Conservation (phyloP, 2,113 vertebrate species). For the Prolemur simus region DNA sequence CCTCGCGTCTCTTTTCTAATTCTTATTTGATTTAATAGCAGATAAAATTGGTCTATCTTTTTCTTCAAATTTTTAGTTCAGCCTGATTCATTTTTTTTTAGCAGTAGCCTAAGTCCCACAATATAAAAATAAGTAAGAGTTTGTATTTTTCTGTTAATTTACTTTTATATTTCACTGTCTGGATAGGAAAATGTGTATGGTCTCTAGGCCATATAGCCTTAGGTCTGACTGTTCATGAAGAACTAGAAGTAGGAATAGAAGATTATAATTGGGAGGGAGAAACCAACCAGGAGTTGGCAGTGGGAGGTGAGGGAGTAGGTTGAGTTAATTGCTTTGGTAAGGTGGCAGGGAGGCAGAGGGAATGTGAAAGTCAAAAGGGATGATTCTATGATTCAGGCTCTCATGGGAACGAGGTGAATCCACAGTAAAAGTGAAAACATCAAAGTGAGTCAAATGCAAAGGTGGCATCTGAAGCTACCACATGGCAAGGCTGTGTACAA, state of each 20-base stretch:
- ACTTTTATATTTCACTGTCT: neutral
- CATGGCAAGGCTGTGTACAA: neutral
- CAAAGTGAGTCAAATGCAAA: neutral
- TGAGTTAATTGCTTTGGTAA: neutral
- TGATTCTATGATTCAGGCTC: neutral
- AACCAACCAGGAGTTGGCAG: neutral
- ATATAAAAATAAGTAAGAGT: neutral
- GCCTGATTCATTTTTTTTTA: neutral
- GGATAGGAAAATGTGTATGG: neutral
- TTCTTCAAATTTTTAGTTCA: neutral
- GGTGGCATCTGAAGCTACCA: neutral
- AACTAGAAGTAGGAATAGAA: neutral
- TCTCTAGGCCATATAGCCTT: neutral
- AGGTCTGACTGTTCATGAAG: neutral
- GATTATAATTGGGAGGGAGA: neutral
- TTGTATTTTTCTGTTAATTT: neutral
- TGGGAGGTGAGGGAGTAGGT: too few relatives aligned
- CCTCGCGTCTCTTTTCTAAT: neutral
- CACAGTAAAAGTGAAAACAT: neutral
- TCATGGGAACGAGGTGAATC: neutral
- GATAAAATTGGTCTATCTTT: neutral
- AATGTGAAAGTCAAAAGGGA: neutral
- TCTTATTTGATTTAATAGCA: constrained; percentile 15
- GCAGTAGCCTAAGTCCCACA: neutral
- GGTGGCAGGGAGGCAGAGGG: neutral